Conservation (phyloP, 92 coral and sea anemone genomes). For the Pocillopora grandis region DNA sequence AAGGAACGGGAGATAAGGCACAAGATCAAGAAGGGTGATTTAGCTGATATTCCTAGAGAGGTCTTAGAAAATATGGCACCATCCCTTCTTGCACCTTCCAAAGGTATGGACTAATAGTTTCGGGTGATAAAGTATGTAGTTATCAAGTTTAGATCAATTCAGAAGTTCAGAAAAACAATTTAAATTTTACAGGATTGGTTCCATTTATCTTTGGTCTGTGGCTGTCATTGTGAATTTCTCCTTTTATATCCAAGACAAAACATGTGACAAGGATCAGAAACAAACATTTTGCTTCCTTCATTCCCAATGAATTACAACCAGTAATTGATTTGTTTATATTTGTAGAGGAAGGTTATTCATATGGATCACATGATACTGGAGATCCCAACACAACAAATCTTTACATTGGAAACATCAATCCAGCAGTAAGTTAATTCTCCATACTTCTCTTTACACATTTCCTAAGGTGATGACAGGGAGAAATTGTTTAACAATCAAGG, state of each 20-base stretch:
- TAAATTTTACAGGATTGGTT: too few relatives aligned
- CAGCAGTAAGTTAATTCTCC: conserved; percentile 60
- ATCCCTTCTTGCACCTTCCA: conserved; percentile 63
- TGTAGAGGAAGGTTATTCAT: conserved; percentile 73
- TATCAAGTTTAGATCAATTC: neutral
- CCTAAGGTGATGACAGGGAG: too few relatives aligned
- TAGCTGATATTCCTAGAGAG: conserved; percentile 82
- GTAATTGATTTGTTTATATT: neutral
- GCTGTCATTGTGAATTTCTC: too few relatives aligned
- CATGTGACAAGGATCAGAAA: too few relatives aligned
- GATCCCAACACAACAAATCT: conserved; percentile 95
- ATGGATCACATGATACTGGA: conserved; percentile 98
- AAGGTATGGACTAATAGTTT: conserved; percentile 43
- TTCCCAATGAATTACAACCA: too few relatives aligned
- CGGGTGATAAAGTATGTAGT: neutral
- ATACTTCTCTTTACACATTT: too few relatives aligned
- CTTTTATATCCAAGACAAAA: too few relatives aligned
- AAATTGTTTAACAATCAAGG: too few relatives aligned
- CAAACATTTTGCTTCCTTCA: too few relatives aligned
- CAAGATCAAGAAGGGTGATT: conserved; percentile 86
- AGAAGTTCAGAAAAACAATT: too few relatives aligned
- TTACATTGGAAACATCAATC: conserved; percentile 98
- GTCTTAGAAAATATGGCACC: conserved; percentile 72
- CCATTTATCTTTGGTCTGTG: too few relatives aligned
- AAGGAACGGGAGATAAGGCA: conserved; percentile 94